phyloP scores from a whole-genome alignment of 2,888 invertebrate genomes.

The Agonopterix subpropinquella region DNA sequence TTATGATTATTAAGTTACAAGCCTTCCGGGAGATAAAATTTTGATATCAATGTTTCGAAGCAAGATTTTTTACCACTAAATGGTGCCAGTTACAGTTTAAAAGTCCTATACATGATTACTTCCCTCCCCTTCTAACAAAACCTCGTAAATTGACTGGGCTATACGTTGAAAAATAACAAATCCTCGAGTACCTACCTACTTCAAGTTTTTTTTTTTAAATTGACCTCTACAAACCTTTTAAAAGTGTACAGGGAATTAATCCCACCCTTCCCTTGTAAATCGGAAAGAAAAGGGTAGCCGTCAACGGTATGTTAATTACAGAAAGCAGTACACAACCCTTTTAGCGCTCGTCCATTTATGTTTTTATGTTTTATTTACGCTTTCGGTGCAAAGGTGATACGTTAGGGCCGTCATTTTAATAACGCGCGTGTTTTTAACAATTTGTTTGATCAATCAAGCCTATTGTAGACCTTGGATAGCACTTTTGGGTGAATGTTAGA shows the following conservation, averaged over 20 bases:
- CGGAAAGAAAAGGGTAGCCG: conserved; percentile 40
- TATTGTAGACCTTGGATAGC: no score
- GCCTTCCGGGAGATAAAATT: no score
- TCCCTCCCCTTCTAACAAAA: no score
- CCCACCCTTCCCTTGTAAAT: conserved; percentile 35
- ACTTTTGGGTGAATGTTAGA: no score
- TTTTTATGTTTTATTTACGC: conserved; percentile 29
- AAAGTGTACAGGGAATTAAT: conserved; percentile 29
- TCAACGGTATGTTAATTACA: conserved; percentile 50
- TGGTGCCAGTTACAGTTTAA: no score
- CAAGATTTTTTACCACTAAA: no score
- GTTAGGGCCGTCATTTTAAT: conserved; percentile 25
- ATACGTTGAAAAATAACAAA: not conserved
- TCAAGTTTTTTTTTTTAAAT: conserved; percentile 1
- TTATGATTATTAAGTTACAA: no score
- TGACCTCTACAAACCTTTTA: conserved; percentile 24
- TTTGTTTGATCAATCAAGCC: no score
- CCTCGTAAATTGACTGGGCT: no score
- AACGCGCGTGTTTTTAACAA: conserved; percentile 1
- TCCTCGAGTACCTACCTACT: not conserved
- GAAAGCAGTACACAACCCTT: conserved; percentile 47
- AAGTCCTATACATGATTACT: no score
- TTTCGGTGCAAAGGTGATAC: conserved; percentile 27
- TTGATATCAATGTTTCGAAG: no score
- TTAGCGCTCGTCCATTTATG: conserved; percentile 33